These are phyloP conservation scores for Scyliorhinus canicula DNA, from an alignment of 2,797 vertebrate genomes.

Conservation along the genomic window DNA sequence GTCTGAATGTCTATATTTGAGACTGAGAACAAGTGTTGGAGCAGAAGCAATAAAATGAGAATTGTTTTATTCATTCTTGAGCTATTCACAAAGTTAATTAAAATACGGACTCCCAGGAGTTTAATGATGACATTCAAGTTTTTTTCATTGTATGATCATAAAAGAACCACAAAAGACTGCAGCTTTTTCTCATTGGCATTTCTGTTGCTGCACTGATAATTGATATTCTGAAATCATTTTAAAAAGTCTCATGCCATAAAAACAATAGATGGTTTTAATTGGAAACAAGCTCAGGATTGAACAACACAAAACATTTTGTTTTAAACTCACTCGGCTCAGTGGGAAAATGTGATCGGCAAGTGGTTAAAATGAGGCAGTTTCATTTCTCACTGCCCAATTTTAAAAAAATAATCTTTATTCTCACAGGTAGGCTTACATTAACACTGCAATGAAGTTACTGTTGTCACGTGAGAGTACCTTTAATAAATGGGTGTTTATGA, in stretches of 20 bases:
- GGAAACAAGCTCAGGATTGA: background rate
- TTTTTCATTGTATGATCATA: background rate
- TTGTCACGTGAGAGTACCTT: no score
- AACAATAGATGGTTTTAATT: background rate
- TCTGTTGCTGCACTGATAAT: background rate
- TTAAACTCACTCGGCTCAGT: background rate
- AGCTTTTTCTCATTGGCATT: background rate
- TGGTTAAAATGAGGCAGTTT: background rate
- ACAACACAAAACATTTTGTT: background rate
- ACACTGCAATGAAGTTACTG: no score
- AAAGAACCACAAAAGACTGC: background rate
- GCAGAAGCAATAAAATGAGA: background rate
- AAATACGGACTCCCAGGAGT: background rate
- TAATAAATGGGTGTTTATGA: no score
- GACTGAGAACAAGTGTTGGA: background rate
- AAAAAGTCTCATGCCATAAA: background rate
- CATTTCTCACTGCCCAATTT: background rate
- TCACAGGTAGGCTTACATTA: no score
- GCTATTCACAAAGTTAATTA: slow-evolving; percentile 2
- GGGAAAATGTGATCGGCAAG: background rate
- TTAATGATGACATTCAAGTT: background rate
- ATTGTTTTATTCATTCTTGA: background rate
- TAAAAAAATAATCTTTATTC: no score
- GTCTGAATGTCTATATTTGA: slow-evolving; percentile 21
- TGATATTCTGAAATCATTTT: background rate